phyloP scores from a whole-genome alignment of 2,888 invertebrate species.

The Agrotis puta region DNA sequence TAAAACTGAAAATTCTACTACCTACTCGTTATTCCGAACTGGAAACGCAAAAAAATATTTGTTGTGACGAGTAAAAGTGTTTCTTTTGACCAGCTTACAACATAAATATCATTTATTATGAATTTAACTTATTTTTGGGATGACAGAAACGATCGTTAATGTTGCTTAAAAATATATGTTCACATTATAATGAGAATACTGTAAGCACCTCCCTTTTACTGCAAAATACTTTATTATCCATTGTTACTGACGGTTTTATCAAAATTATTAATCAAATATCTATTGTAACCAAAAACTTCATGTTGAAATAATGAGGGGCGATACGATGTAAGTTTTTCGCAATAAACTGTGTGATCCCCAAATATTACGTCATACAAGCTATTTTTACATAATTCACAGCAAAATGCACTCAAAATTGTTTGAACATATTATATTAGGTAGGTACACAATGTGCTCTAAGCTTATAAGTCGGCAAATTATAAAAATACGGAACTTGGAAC shows the following conservation, averaged over 20 bases:
- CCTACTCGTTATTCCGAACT: too few species aligned
- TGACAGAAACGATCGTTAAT: neutral
- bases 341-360: neutral
- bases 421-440: neutral
- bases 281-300: constrained; percentile 11
- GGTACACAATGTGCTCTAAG: too few species aligned
- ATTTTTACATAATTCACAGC: too few species aligned
- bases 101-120: too few species aligned
- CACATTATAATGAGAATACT: constrained; percentile 17
- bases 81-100: too few species aligned
- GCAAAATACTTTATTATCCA: constrained; percentile 20
- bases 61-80: too few species aligned
- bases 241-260: constrained; percentile 30
- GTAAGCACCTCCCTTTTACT: neutral
- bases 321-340: neutral
- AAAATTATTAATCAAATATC: constrained; percentile 32
- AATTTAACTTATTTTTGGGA: neutral
- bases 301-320: neutral
- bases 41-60: too few species aligned
- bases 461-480: neutral
- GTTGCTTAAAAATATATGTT: neutral
- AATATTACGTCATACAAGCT: neutral
- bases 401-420: neutral
- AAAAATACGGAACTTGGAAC: neutral
- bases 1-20: too few species aligned